Conservation (phyloP, 2,113 vertebrate genomes). For the Oreochromis tanganicae region DNA sequence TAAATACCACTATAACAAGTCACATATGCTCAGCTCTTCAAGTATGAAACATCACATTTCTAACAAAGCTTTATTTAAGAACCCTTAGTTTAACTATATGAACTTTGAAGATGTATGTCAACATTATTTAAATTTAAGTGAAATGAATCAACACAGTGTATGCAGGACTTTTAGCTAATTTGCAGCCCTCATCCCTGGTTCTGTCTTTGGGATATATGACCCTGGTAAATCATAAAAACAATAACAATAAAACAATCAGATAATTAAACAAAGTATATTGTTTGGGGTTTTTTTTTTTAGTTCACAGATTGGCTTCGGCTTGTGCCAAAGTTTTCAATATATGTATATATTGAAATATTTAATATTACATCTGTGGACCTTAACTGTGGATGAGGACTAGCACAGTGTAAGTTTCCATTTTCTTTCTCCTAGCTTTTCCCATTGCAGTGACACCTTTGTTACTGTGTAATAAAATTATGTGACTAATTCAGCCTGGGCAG, state of each 20-base stretch:
- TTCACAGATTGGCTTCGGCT: not conserved
- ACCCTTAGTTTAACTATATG: not conserved
- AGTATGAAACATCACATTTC: not conserved
- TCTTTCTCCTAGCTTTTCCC: not conserved
- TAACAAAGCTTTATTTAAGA: not conserved
- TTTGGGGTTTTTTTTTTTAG: not conserved
- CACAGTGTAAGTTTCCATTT: not conserved
- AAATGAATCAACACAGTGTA: not conserved
- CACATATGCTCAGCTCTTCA: not conserved
- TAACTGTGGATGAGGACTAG: not conserved
- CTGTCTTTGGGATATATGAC: not conserved
- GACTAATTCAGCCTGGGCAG: not conserved
- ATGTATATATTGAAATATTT: not conserved
- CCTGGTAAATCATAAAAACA: not conserved
- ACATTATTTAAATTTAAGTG: not conserved
- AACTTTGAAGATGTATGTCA: not conserved
- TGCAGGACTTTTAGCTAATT: not conserved
- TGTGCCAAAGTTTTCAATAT: not conserved
- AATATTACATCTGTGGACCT: not conserved
- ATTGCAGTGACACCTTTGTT: not conserved
- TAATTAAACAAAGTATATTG: not conserved
- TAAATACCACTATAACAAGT: not conserved
- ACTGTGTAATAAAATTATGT: not conserved
- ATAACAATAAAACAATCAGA: not conserved
- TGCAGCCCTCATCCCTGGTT: not conserved